A percentile compares a stretch with the other conserved stretches of the same genome.
Conservation (phyloP, 2,888 invertebrate species). For the Sarcophaga variegata region DNA sequence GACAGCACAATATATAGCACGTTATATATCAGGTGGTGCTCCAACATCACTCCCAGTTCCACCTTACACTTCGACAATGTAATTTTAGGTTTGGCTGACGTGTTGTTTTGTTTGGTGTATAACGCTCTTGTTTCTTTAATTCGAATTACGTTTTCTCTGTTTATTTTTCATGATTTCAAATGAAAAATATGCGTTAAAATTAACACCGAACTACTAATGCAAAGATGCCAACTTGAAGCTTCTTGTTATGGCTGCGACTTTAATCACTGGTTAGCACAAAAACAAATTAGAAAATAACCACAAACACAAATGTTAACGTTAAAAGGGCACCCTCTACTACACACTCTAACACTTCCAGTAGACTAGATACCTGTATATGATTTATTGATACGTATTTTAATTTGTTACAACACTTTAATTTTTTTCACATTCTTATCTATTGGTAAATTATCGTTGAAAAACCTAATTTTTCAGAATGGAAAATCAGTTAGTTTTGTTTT, state of each 20-base stretch:
- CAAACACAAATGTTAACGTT: not conserved
- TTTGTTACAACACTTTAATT: too few species aligned
- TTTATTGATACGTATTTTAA: too few species aligned
- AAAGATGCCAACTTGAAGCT: not conserved
- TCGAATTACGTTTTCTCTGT: not conserved
- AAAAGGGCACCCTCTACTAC: too few species aligned
- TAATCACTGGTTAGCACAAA: not conserved
- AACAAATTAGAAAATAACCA: too few species aligned
- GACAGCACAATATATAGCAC: slow-evolving; percentile 62
- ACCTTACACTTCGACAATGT: slow-evolving; percentile 40
- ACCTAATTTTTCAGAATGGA: too few species aligned
- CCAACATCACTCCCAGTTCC: slow-evolving; percentile 33
- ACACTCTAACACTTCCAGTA: too few species aligned
- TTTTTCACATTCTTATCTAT: too few species aligned
- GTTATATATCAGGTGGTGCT: slow-evolving; percentile 1
- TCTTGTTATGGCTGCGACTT: not conserved
- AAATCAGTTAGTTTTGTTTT: too few species aligned
- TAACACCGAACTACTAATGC: slow-evolving; percentile 29
- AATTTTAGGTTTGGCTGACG: slow-evolving; percentile 16
- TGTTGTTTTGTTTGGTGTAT: slow-evolving; percentile 1
- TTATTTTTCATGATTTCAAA: slow-evolving; percentile 31
- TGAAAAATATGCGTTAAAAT: slow-evolving; percentile 50
- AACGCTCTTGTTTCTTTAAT: slow-evolving; percentile 1
- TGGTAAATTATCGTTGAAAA: too few species aligned
- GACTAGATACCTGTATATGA: too few species aligned